Conservation (phyloP, 92 coral and sea anemone species). For the Porites lobata region DNA sequence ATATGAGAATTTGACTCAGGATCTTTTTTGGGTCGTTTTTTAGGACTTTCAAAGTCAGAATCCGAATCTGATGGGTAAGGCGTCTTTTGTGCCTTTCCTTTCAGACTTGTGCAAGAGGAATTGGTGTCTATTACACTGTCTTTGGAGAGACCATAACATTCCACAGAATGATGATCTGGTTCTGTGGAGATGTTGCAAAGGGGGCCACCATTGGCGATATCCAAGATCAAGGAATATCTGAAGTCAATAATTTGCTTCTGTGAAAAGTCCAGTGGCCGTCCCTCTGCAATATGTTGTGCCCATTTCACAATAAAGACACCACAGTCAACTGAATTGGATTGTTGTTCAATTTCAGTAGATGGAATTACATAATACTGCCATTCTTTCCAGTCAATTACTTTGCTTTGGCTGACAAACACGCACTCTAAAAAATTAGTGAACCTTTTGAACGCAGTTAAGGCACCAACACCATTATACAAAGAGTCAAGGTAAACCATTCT, state of each 20-base stretch:
- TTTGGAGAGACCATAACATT: too few species aligned
- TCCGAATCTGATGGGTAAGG: conserved; percentile 27
- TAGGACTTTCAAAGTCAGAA: conserved; percentile 44
- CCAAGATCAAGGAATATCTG: too few species aligned
- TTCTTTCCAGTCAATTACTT: too few species aligned
- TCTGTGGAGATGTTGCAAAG: too few species aligned
- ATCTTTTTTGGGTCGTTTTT: conserved; percentile 18
- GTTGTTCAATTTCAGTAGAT: too few species aligned
- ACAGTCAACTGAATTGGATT: too few species aligned
- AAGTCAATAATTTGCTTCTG: too few species aligned
- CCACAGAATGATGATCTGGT: too few species aligned
- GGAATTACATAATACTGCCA: too few species aligned
- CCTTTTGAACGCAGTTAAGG: conserved; percentile 42
- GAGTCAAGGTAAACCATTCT: conserved; percentile 72
- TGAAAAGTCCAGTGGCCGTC: too few species aligned
- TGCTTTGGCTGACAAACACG: conserved; percentile 11
- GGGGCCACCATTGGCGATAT: too few species aligned
- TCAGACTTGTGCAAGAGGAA: conserved; percentile 5
- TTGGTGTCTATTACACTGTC: not conserved
- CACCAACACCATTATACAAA: conserved; percentile 54
- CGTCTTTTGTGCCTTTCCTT: not conserved
- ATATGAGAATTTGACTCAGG: not conserved
- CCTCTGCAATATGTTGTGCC: not conserved
- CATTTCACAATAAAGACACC: not conserved
- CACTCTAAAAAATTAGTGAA: conserved; percentile 52